Base-by-base conservation (phyloP, 2,797 vertebrate genomes). In the Cryptoblepharus egeriae region DNA sequence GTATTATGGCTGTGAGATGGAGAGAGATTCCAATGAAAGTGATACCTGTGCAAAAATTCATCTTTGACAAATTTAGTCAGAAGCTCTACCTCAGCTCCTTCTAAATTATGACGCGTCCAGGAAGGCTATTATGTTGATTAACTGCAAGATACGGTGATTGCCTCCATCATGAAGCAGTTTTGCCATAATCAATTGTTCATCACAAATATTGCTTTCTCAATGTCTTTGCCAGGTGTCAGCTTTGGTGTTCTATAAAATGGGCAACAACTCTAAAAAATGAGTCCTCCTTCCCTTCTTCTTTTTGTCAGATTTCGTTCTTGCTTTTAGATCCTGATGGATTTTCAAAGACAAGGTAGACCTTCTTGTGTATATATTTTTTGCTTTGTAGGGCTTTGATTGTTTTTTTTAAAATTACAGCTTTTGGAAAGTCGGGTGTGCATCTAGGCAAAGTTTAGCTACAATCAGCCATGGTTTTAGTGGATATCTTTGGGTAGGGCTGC, bases 91-190 rank as follows among this genome's bases (percentile, higher is more conserved):
- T 64, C 24, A 57, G 26, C 8, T 69, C 30, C 49, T 84, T 22
- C 39, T 13, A 7, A 11, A 60, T 28, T 69, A 61, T 13, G 2
- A 20, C 55, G 69, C 32, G 68, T 70, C 83, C 55, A 70, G 63
- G 30, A 68, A 73, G 49, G 39, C 71, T 30, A 37, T 84, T 79
- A 68, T 61, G 42, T 69, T 37, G 71, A 52, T 80, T 80, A 64
- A 75, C 78, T 68, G 55, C 55, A 61, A 28, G 24, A 69, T 12
- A 63, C 57, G 7, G 7, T 68, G 20, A 57, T 52, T 35, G 22
- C 12, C 57, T 83, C 22, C 52, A 37, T 74, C 60, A 20, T 57
- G 28, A 72, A 83, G 30, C 37, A 15, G 18, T 68, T 70, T 68
- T 69, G 70, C n/a, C 18, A 49, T 58, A 60, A 79, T 84, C 70